Percentiles rank a stretch among this genome's conserved stretches.
These are phyloP conservation scores for Kryphioiulus occultus DNA, from an alignment of 2,888 invertebrate genomes.

Conservation along the genomic window DNA sequence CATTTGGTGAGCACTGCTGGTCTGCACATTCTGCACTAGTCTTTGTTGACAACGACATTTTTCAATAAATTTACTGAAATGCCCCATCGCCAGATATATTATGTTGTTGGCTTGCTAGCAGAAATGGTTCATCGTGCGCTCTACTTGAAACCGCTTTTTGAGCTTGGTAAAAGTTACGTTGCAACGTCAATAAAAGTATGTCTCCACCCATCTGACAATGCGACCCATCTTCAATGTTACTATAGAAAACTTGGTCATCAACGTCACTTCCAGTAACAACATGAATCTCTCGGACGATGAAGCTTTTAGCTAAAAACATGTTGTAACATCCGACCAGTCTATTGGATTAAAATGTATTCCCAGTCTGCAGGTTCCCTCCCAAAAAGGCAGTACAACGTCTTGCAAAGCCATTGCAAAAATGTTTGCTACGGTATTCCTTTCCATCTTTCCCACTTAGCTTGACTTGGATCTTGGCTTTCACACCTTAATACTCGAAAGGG, in stretches of 20 bases:
- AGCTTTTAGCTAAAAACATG: slow-evolving; percentile 35
- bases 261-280: slow-evolving; percentile 31
- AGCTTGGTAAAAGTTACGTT: not conserved
- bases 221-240: slow-evolving; percentile 17
- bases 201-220: slow-evolving; percentile 24
- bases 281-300: slow-evolving; percentile 35
- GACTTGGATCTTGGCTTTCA: slow-evolving; percentile 44
- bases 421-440: not conserved
- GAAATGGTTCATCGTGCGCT: not conserved
- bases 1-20: not conserved
- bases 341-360: slow-evolving; percentile 26
- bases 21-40: not conserved
- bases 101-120: not conserved
- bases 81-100: not conserved
- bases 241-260: slow-evolving; percentile 21
- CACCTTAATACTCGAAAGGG: slow-evolving; percentile 42
- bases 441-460: slow-evolving; percentile 41
- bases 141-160: not conserved
- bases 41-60: not conserved
- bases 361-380: not conserved
- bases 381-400: not conserved
- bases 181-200: slow-evolving; percentile 21
- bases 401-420: not conserved
- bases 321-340: slow-evolving; percentile 22
- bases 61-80: slow-evolving; percentile 27